phyloP scores from a whole-genome alignment of 1,140 invertebrate species.

The Dinoponera quadriceps region DNA sequence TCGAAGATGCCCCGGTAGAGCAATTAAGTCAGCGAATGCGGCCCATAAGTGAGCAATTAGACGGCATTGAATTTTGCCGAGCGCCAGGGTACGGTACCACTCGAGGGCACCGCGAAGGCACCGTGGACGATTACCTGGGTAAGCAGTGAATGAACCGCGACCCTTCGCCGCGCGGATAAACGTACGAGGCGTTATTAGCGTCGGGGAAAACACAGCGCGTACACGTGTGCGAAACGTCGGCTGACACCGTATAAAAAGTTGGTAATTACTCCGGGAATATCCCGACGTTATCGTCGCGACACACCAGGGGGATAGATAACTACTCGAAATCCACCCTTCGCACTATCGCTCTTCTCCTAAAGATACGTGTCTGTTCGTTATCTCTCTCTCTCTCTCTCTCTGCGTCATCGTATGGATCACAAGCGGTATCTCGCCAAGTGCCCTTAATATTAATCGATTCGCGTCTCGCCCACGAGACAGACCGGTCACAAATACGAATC shows the following conservation, averaged over 20 bases:
- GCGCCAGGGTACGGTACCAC: neutral
- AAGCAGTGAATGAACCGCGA: constrained; percentile 50
- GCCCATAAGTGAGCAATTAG: constrained; percentile 50
- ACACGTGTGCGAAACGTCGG: constrained; percentile 2
- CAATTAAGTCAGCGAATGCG: constrained; percentile 43
- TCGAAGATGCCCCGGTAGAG: constrained; percentile 51
- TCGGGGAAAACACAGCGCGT: constrained; percentile 50
- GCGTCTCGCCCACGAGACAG: neutral
- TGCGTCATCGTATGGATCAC: neutral
- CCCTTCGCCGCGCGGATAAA: constrained; percentile 30
- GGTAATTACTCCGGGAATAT: constrained; percentile 48
- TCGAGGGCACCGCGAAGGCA: neutral
- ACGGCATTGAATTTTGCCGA: constrained; percentile 37
- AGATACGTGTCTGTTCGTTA: constrained; percentile 19
- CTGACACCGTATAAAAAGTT: constrained; percentile 24
- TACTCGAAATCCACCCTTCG: constrained; percentile 29
- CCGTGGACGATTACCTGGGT: constrained; percentile 22
- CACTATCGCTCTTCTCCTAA: neutral
- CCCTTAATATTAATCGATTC: constrained; percentile 31
- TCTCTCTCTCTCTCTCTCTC: neutral
- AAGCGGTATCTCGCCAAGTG: neutral
- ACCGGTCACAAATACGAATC: neutral
- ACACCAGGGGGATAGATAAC: constrained; percentile 19
- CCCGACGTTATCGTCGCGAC: neutral
- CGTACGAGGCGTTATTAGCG: neutral